Base-by-base conservation (phyloP, 2,888 invertebrate species). In the Platynereis dumerilii region DNA sequence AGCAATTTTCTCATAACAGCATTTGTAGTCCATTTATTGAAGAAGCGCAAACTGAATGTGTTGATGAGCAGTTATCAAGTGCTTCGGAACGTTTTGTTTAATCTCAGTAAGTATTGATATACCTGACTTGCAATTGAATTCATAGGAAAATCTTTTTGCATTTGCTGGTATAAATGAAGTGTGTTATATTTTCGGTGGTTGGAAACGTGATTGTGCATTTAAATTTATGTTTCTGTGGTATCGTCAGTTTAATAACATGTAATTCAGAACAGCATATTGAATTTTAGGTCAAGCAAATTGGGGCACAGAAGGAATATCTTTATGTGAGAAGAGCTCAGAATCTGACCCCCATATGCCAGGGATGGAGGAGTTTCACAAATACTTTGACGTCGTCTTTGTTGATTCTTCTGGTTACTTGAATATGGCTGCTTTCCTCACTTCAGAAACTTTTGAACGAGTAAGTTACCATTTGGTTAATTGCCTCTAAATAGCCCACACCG, bases 41-140 rank as follows among this genome's bases (percentile, higher is more conserved):
- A 88, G 54, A 88, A 86, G 29, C 90, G 89, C 65, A 90, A 91
- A 79, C 86, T 96, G 2, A 92, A 91, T 77, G 88, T 89, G 62
- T 88, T 90, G 45, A 94, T 95, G 93, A 94, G 93, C 82, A 92
- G 92, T 74, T 95, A 94, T 84, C 95, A 96, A 84, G 90, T 96
- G 69, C 88, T 94, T 0, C 88, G 94, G 59, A 91, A 91, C 79
- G 90, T 91, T 60, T 92, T 94, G 90, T 88, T 90, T 76, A 87
- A 89, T 75, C 85, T 96, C 65, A 88, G 91, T 90, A 87, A 88
- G 87, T 87, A 17, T 24, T 12, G n/a, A n/a, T 22, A 7, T 22
- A 20, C n/a, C 17, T 20, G 22, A 48, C 20, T 48, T 22, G 12
- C n/a, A n/a, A n/a, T n/a, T n/a, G n/a, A n/a, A n/a, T n/a, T n/a